Evolutionary conservation across 2,888 invertebrate species (phyloP).

Genomic region (Antitype chi): DNA sequence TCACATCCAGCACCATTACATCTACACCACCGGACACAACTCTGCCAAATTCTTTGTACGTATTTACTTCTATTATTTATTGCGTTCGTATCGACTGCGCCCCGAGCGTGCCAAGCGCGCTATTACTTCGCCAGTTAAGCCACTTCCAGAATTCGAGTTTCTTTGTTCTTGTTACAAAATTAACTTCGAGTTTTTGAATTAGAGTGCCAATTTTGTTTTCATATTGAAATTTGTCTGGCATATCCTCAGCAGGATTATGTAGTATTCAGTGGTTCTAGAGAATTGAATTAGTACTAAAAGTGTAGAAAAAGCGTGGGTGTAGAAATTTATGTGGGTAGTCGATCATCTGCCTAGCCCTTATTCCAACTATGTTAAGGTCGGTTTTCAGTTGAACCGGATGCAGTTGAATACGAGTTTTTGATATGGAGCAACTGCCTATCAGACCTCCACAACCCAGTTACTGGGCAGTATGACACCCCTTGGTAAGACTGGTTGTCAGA

Average conservation of each 20-base stretch:
- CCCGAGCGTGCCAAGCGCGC: constrained; percentile 78
- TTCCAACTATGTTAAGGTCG: too few species aligned
- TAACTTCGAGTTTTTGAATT: constrained; percentile 66
- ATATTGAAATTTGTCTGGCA: constrained; percentile 64
- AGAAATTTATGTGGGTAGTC: background rate
- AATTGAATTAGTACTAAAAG: background rate
- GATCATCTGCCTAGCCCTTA: background rate
- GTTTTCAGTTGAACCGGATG: too few species aligned
- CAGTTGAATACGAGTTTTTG: too few species aligned
- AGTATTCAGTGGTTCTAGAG: background rate
- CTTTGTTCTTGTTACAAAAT: constrained; percentile 77
- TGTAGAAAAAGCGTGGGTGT: background rate
- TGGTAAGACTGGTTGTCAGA: too few species aligned
- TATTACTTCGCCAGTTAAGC: constrained; percentile 79
- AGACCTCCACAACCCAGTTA: too few species aligned
- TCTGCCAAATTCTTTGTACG: constrained; percentile 89
- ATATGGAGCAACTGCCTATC: too few species aligned
- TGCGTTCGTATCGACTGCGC: constrained; percentile 83
- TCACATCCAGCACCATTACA: constrained; percentile 74
- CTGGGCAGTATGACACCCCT: too few species aligned
- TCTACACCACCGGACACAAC: constrained; percentile 77
- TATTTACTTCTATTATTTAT: constrained; percentile 88
- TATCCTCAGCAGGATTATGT: background rate
- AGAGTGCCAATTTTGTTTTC: constrained; percentile 69
- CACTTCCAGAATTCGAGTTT: constrained; percentile 75